Conservation (phyloP, 2,888 invertebrate species). For the Plusia festucae region DNA sequence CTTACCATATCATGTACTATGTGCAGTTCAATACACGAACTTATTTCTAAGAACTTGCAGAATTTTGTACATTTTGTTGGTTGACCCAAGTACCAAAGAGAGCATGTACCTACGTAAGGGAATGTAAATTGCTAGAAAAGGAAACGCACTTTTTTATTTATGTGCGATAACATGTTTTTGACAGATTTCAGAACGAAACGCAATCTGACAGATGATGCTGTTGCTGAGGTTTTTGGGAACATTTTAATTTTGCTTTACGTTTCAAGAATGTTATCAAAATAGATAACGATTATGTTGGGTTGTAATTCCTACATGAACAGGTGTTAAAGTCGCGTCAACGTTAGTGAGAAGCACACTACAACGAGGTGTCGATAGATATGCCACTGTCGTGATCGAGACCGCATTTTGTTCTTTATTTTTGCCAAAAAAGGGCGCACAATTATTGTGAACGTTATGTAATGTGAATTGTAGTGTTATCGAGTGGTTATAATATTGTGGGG, state of each 20-base stretch:
- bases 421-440: constrained; percentile 75
- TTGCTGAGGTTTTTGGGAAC: constrained; percentile 66
- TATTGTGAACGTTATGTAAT: constrained; percentile 86
- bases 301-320: constrained; percentile 62
- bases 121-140: neutral
- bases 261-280: constrained; percentile 82
- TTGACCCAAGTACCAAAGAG: too few relatives aligned
- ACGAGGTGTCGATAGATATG: constrained; percentile 68
- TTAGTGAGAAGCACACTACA: constrained; percentile 54
- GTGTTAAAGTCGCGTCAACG: constrained; percentile 64
- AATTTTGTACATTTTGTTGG: too few relatives aligned
- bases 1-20: too few relatives aligned
- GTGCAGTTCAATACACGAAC: too few relatives aligned
- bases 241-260: constrained; percentile 71
- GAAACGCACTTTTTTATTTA: neutral
- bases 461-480: constrained; percentile 70
- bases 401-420: constrained; percentile 73
- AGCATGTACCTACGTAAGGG: too few relatives aligned
- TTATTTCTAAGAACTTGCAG: too few relatives aligned
- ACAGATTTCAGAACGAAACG: constrained; percentile 56
- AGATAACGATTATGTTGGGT: constrained; percentile 78
- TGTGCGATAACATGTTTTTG: constrained; percentile 5
- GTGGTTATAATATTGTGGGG: constrained; percentile 68
- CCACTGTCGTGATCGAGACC: constrained; percentile 70
- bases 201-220: constrained; percentile 56